Evolutionary conservation across 2,888 invertebrate species (phyloP), one percentile per base, ranked within the genome.

Genomic region (Lissonota sp.): DNA sequence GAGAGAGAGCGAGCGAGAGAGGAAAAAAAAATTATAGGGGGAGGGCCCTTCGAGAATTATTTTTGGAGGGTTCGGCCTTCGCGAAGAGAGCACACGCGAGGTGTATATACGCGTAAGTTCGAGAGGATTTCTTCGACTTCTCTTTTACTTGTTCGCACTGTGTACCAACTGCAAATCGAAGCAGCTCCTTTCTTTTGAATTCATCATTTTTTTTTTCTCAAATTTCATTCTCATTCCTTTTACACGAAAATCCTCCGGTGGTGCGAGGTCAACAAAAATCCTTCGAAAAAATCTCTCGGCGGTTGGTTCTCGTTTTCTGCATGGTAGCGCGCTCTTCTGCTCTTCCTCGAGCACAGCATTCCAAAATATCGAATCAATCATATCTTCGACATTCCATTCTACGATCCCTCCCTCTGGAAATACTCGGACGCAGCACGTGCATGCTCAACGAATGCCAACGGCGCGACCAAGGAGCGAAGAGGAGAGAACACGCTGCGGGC

Each of bases 1-100:
- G 26, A 26, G 26, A 26, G 26, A 4, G 71, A 78, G 26, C 1
- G 26, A 26, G 26, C 1, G 71, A 78, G 71, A 44, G 60, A 80
- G 70, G 75, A 69, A 64, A 70, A 70, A 60, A 74, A 66, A 79
- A 8, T 70, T 39, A 63, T 64, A 74, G 53, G 70, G 75, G 75
- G 58, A 53, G 72, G 80, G 71, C 80, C 80, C 79, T 80, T 75
- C 66, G 75, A 78, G 82, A 73, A 76, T 82, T 82, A 83, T 83
- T 83, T 83, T 77, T 77, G 67, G 79, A 75, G 79, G 78, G 55
- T 49, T 66, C 78, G 78, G 62, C 78, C 78, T 82, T 78, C 78
- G 51, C 74, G 57, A 72, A 49, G 67, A 26, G 3, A 26, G 69
- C 42, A 42, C 8, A 62, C 49, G 8, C 42, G 46, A 51, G 40